These are phyloP conservation scores for Ceyx margarethae DNA, from an alignment of 2,113 vertebrate genomes.

Conservation along the genomic window DNA sequence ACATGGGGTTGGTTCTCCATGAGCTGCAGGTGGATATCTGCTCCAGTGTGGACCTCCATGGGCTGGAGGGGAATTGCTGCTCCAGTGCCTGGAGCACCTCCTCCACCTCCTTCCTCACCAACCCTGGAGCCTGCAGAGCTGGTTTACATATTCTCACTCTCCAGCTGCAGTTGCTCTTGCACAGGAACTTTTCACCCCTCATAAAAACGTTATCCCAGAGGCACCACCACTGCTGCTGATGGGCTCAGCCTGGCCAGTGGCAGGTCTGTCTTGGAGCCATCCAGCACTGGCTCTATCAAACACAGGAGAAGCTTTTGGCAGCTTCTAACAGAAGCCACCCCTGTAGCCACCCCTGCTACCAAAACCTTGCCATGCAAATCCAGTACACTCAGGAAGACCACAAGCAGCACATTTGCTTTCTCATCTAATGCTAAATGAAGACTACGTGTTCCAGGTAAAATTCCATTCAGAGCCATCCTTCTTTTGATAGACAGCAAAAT, in stretches of 20 bases:
- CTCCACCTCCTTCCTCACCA: background rate
- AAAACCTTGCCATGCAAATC: background rate
- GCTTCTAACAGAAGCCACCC: background rate
- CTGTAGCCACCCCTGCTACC: background rate
- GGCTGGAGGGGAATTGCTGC: background rate
- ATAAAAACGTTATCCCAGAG: background rate
- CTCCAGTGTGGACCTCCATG: background rate
- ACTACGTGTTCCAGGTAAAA: background rate
- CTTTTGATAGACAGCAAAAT: background rate
- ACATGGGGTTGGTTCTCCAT: background rate
- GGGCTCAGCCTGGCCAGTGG: background rate
- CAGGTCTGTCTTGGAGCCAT: background rate
- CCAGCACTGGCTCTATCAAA: rapidly evolving
- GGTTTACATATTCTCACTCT: background rate
- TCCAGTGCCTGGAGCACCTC: background rate
- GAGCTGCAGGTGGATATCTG: background rate
- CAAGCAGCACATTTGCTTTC: background rate
- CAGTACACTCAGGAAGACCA: background rate
- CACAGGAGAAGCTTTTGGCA: background rate
- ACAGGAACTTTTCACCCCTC: background rate
- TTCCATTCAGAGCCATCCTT: background rate
- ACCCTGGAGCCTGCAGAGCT: background rate
- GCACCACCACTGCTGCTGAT: rapidly evolving
- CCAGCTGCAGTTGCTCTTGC: background rate
- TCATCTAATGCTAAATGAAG: background rate